Evolutionary conservation across 2,888 invertebrate species (phyloP), one percentile per base, ranked within the genome.

Genomic region (Harpalus rubripes): DNA sequence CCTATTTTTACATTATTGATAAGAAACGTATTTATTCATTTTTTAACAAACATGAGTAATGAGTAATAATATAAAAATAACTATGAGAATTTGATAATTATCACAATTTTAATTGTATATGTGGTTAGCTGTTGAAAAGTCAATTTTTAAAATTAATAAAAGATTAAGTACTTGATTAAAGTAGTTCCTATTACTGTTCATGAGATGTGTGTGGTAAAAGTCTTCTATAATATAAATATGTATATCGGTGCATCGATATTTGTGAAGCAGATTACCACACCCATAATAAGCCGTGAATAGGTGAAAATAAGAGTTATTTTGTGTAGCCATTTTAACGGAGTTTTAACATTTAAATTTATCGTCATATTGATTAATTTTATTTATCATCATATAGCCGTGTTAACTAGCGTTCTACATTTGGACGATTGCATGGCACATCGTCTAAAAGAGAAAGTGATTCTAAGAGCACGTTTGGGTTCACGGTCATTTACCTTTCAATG

Each of bases 401-500:
- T 12, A 52, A 52, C 10, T 12, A 52, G 44, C 44, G 44, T 44
- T 44, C 44, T 22, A 22, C 22, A 5, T 32, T 32, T 5, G 6
- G 32, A 32, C 44, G 44, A 52, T 52, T 52, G 44, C 44, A 52
- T 52, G 10, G 44, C 44, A 52, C 44, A 52, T 52, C 44, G 12
- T 8, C 5, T 26, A 26, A 68, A 68, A 68, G 68, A 68, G 68
- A 68, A 74, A 74, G 72, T 74, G 52, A 74, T 74, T 74, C 41
- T 74, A 52, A 15, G 22, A 32, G 68, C 41, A 74, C 44, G 7
- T 39, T 7, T 32, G n/a, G 32, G 16, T 74, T 74, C 72, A 74
- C 52, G 72, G 72, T 74, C 72, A 74, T 74, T 74, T 44, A 74
- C 44, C 72, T 74, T 32, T 26, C 41, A 68, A 68, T 68, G 68